These are phyloP conservation scores for Glyphotaelius pellucidus DNA, from an alignment of 2,888 invertebrate genomes.

Conservation along the genomic window DNA sequence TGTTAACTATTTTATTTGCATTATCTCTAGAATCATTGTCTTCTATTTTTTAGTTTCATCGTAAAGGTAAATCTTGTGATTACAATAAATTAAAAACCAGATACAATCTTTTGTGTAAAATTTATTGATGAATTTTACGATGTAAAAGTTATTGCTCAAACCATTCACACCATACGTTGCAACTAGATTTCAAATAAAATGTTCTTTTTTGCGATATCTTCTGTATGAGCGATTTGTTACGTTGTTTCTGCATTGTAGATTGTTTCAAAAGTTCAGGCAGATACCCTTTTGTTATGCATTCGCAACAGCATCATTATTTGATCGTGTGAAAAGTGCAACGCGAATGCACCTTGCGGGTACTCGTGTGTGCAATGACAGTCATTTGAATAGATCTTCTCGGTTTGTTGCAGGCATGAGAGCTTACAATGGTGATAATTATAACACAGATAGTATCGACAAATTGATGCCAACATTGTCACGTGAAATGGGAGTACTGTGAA, in stretches of 20 bases:
- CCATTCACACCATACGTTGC: not conserved
- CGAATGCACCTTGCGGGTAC: not conserved
- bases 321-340: not conserved
- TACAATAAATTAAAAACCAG: not conserved
- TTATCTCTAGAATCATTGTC: not conserved
- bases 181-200: not conserved
- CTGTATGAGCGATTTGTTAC: not conserved
- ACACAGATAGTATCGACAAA: slow-evolving; percentile 13
- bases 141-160: not conserved
- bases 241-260: not conserved
- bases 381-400: not conserved
- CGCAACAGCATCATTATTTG: not conserved
- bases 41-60: not conserved
- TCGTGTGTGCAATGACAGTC: not conserved
- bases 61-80: not conserved
- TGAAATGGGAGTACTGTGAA: slow-evolving; percentile 8
- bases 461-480: slow-evolving; percentile 12
- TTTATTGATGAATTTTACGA: not conserved
- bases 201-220: not conserved
- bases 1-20: not conserved
- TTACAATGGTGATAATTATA: not conserved
- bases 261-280: not conserved
- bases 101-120: not conserved
- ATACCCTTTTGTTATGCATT: not conserved
- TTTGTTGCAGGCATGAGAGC: not conserved